Evolutionary conservation across 2,797 vertebrate genomes (phyloP).

Genomic region (Heterohyrax brucei): DNA sequence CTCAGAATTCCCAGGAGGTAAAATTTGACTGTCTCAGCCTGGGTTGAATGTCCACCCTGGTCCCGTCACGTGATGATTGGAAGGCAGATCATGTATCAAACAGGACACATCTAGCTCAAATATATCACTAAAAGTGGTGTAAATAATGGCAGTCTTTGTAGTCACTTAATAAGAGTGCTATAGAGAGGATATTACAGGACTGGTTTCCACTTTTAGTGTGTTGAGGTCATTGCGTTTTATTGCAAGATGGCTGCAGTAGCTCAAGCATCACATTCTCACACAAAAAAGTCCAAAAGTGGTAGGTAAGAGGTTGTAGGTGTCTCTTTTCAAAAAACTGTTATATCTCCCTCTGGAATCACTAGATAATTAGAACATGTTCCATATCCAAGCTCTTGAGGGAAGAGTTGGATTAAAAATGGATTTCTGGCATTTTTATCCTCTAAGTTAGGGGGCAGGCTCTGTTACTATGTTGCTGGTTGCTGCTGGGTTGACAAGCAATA

Average conservation of each 20-base stretch:
- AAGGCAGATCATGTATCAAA: neutral
- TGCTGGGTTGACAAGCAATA: neutral
- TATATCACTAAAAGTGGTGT: neutral
- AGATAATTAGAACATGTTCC: neutral
- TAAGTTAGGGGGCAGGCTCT: neutral
- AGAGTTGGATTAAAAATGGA: neutral
- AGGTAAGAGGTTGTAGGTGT: neutral
- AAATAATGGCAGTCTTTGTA: neutral
- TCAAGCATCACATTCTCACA: neutral
- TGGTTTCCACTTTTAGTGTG: neutral
- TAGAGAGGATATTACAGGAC: neutral
- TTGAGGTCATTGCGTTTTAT: neutral
- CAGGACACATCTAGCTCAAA: slow-evolving; percentile 17
- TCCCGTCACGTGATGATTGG: neutral
- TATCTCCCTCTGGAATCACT: neutral
- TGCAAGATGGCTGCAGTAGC: neutral
- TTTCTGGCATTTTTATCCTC: neutral
- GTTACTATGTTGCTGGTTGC: neutral
- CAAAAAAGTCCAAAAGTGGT: neutral
- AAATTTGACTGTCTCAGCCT: neutral
- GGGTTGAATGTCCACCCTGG: neutral
- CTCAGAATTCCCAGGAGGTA: neutral
- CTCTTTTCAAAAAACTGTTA: slow-evolving; percentile 5
- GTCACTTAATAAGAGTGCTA: neutral
- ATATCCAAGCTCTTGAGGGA: neutral